phyloP scores from a whole-genome alignment of 2,797 vertebrate genomes.

The Neosalanx taihuensis region DNA sequence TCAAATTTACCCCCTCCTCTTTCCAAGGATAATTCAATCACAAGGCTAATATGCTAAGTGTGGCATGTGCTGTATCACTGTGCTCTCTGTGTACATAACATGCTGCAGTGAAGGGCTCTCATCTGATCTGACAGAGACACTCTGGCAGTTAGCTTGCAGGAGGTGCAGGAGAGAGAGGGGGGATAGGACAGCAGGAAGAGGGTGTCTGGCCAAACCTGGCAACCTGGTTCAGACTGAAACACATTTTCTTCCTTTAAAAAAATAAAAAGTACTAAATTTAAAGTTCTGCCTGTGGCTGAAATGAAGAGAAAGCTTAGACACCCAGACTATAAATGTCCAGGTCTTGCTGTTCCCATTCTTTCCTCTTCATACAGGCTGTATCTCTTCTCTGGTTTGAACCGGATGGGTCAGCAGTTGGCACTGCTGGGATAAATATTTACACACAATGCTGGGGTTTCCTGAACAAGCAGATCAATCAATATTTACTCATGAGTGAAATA shows the following conservation, averaged over 20 bases:
- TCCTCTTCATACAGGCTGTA: background rate
- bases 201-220: conserved; percentile 32
- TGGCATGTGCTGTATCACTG: conserved; percentile 64
- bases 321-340: conserved; percentile 34
- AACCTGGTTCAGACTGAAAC: conserved; percentile 23
- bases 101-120: conserved; percentile 55
- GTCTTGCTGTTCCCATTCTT: conserved; percentile 8
- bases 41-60: conserved; percentile 68
- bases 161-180: conserved; percentile 7
- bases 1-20: conserved; percentile 30
- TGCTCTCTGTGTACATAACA: conserved; percentile 57
- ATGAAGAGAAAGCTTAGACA: conserved; percentile 28
- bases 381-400: conserved; percentile 41
- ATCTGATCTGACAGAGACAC: conserved; percentile 65
- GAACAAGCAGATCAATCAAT: conserved; percentile 70
- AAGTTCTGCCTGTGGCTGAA: conserved; percentile 26
- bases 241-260: conserved; percentile 19
- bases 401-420: conserved; percentile 50
- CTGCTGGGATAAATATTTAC: conserved; percentile 63
- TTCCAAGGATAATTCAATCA: conserved; percentile 66
- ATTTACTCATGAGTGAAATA: conserved; percentile 70
- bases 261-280: conserved; percentile 54
- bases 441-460: conserved; percentile 56
- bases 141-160: conserved; percentile 52
- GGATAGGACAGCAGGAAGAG: conserved; percentile 22